These are phyloP conservation scores for Amblyopsis hoosieri DNA, from an alignment of 2,797 vertebrate genomes.

Conservation along the genomic window DNA sequence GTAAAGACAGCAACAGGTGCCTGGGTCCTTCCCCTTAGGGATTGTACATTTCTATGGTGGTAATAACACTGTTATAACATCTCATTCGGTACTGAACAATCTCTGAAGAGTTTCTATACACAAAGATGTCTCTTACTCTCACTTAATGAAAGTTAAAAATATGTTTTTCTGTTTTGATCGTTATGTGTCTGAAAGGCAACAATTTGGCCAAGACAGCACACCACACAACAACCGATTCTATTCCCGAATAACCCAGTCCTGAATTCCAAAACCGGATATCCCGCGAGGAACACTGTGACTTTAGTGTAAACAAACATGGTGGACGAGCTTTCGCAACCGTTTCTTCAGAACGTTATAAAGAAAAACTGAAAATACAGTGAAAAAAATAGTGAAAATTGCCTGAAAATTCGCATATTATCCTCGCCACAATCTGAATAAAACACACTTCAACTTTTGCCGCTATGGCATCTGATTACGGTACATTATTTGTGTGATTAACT, in stretches of 20 bases:
- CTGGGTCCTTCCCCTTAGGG: conserved; percentile 24
- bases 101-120: too few relatives aligned
- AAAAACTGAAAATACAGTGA: too few relatives aligned
- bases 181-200: background rate
- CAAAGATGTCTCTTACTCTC: too few relatives aligned
- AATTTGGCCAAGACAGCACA: background rate
- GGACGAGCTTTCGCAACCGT: too few relatives aligned
- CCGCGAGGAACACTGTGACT: background rate
- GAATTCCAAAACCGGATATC: background rate
- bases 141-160: background rate
- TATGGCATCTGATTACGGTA: too few relatives aligned
- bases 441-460: too few relatives aligned
- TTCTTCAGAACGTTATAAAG: too few relatives aligned
- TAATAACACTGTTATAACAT: conserved; percentile 37
- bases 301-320: background rate
- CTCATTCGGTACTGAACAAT: conserved; percentile 1
- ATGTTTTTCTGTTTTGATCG: background rate
- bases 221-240: background rate
- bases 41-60: conserved; percentile 4
- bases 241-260: background rate
- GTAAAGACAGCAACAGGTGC: conserved; percentile 71
- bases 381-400: too few relatives aligned
- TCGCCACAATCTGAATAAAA: too few relatives aligned
- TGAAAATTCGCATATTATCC: too few relatives aligned
- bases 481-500: too few relatives aligned